Conservation (phyloP, 2,113 vertebrate genomes). For the Collichthys lucidus region DNA sequence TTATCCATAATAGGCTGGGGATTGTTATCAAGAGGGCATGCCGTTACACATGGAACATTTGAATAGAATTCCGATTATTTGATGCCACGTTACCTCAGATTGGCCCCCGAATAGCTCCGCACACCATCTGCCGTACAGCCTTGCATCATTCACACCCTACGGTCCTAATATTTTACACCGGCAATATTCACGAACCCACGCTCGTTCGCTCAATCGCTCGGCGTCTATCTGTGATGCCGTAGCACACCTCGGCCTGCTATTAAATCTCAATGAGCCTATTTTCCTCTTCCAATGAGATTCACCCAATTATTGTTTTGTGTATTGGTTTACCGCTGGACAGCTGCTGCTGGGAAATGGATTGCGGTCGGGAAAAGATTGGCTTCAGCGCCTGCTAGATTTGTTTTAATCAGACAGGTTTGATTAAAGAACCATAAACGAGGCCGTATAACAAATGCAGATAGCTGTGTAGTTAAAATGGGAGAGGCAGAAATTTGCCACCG, state of each 20-base stretch:
- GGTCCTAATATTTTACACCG: conserved; percentile 51
- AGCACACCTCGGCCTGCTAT: conserved; percentile 50
- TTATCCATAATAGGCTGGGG: conserved; percentile 46
- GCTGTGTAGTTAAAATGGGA: neutral
- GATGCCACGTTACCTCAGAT: conserved; percentile 48
- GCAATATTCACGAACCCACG: neutral
- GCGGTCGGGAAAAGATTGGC: conserved; percentile 53
- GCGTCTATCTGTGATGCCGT: conserved; percentile 35
- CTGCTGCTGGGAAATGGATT: conserved; percentile 71
- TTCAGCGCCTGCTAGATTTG: conserved; percentile 53
- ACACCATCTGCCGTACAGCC: conserved; percentile 59
- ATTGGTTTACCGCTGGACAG: conserved; percentile 68
- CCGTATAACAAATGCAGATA: conserved; percentile 20
- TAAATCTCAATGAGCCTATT: conserved; percentile 73
- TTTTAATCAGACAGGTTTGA: conserved; percentile 64
- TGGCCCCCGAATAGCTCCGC: conserved; percentile 47
- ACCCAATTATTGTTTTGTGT: conserved; percentile 65
- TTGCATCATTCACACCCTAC: conserved; percentile 7
- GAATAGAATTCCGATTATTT: conserved; percentile 69
- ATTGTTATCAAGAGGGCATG: conserved; percentile 28
- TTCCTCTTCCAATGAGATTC: conserved; percentile 65
- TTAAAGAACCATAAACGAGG: conserved; percentile 47
- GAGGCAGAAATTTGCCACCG: neutral
- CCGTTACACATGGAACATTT: conserved; percentile 58
- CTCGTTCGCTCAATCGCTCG: neutral